Evolutionary conservation across 2,113 vertebrate genomes (phyloP), one percentile per base, ranked within the genome.

Genomic region (Coptodon rendalli): DNA sequence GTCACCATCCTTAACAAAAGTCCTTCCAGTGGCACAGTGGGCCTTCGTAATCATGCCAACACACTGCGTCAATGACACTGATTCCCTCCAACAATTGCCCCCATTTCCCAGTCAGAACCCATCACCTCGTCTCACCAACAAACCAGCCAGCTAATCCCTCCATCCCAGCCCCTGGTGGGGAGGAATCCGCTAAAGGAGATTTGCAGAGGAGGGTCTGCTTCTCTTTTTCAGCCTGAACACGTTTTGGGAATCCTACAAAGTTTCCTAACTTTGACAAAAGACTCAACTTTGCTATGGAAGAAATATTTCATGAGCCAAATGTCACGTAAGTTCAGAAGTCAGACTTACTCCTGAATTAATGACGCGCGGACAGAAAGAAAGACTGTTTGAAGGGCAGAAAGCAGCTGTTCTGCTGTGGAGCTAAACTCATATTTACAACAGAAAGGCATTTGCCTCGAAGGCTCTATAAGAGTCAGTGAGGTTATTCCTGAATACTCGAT

Each of bases 71-170:
- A 85, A 80, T 86, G 89, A 93, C 89, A 91, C 56, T 5, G 83
- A 94, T 90, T 94, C 81, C 71, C 83, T 89, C 54, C 80, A 91
- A 92, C 89, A 89, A 93, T 91, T 81, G 87, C 80, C 88, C 76
- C 71, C 78, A 88, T 81, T 86, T 87, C 85, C 78, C 40, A 4
- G 83, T 89, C 80, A 82, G 83, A 81, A 48, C 53, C 16, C 85
- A 43, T 86, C 78, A 79, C 73, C 80, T 89, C 56, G 56, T 36
- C 76, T 73, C 88, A 6, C 54, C 73, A 71, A 73, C 36, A 86
- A 81, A 90, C 80, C 85, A 88, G 52, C 9, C 53, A 2, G 56
- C 56, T 93, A 92, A 91, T 93, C 87, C 89, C 50, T 22, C 59
- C 4, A 29, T 87, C 81, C 89, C 68, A 87, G 59, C 92, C 91